Conservation (phyloP, 2,113 vertebrate genomes). For the Agapornis roseicollis region DNA sequence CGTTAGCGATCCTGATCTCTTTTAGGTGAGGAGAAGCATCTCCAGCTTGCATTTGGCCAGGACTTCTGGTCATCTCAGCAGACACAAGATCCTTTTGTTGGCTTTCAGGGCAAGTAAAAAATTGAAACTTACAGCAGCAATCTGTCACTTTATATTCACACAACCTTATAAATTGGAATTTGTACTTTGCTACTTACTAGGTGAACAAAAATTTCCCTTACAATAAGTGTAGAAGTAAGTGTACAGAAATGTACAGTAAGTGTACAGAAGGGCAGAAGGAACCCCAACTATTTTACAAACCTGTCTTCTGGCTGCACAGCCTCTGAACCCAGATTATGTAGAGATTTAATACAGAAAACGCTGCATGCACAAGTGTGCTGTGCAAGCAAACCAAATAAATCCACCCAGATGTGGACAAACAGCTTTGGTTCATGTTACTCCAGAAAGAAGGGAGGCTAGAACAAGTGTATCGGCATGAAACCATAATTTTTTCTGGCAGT, state of each 20-base stretch:
- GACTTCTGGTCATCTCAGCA: background rate
- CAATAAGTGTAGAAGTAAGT: no score
- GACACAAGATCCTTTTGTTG: background rate
- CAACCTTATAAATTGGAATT: constrained; percentile 24
- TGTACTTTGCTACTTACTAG: constrained; percentile 40
- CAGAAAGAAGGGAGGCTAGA: background rate
- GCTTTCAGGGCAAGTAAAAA: background rate
- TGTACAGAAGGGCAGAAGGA: background rate
- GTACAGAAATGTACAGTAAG: no score
- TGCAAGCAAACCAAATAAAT: constrained; percentile 6
- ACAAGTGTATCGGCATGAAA: background rate
- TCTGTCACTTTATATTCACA: background rate
- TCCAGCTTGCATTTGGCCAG: background rate
- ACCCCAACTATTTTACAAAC: background rate
- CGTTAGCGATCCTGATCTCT: constrained; percentile 80
- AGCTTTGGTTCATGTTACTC: background rate
- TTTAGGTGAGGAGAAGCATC: constrained; percentile 80
- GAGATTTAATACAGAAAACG: background rate
- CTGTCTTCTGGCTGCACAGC: background rate
- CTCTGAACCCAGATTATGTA: background rate
- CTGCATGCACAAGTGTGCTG: background rate
- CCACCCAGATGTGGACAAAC: background rate
- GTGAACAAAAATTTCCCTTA: background rate
- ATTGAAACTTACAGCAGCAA: background rate
- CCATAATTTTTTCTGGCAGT: background rate